Percentiles rank a stretch among this genome's conserved stretches.
Evolutionary conservation across 2,888 invertebrate genomes (phyloP).

Genomic region (Scaptomyza reducta): DNA sequence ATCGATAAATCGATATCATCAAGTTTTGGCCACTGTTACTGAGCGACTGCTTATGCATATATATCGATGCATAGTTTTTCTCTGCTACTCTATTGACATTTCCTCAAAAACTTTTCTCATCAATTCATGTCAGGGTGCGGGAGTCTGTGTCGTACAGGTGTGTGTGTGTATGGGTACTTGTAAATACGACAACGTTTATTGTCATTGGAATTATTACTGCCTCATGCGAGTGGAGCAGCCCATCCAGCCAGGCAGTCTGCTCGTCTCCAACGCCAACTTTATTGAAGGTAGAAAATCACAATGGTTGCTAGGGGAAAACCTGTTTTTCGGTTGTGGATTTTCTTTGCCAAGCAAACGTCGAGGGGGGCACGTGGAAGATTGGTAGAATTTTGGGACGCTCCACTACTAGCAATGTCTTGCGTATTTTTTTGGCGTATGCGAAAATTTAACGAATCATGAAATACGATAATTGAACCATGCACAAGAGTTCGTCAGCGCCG

Average conservation of each 20-base stretch:
- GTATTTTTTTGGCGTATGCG: constrained; percentile 76
- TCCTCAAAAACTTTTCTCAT: constrained; percentile 81
- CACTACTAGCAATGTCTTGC: constrained; percentile 56
- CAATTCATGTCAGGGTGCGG: constrained; percentile 70
- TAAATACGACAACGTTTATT: constrained; percentile 80
- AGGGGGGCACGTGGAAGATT: neutral
- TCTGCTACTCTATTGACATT: constrained; percentile 76
- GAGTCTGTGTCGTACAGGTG: constrained; percentile 29
- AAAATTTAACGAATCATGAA: constrained; percentile 83
- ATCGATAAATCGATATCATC: neutral
- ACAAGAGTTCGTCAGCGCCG: constrained; percentile 74
- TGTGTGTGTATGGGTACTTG: constrained; percentile 59
- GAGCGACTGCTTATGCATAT: constrained; percentile 32
- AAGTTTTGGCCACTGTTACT: constrained; percentile 36
- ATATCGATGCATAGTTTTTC: constrained; percentile 68
- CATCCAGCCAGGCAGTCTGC: constrained; percentile 29
- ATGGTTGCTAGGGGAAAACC: constrained; percentile 78
- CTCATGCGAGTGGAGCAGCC: constrained; percentile 52
- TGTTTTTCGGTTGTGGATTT: constrained; percentile 70
- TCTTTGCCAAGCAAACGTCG: constrained; percentile 44
- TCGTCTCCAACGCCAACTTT: constrained; percentile 46
- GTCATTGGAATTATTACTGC: constrained; percentile 79
- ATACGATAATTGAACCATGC: constrained; percentile 84
- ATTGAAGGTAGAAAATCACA: constrained; percentile 72
- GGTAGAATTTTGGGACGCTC: constrained; percentile 2